A percentile compares a stretch with the other conserved stretches of the same genome.
Evolutionary conservation across 2,797 vertebrate species (phyloP).

Genomic region (Tenualosa ilisha): DNA sequence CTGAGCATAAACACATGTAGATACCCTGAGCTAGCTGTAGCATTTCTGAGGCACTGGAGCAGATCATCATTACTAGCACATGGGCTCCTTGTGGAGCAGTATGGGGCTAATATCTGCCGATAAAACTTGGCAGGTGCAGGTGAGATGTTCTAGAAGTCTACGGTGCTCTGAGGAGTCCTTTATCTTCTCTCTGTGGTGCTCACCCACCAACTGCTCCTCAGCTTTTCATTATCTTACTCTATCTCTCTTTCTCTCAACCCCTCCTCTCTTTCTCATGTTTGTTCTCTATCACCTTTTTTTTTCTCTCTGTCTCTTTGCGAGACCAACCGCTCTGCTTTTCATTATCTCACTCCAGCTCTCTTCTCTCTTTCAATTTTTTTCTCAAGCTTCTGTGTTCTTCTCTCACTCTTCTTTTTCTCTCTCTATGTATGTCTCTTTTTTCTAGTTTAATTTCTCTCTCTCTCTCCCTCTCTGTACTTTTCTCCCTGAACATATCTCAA

Average conservation of each 20-base stretch:
- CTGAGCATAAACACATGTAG: neutral
- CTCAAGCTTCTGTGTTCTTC: neutral
- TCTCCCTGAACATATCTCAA: neutral
- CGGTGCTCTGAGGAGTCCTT: constrained; percentile 4
- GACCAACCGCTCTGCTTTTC: neutral
- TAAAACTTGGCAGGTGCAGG: neutral
- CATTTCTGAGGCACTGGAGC: neutral
- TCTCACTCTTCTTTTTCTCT: neutral
- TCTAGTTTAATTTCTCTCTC: too few relatives aligned
- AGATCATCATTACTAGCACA: neutral
- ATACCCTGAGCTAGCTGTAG: neutral
- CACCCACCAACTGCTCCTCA: neutral
- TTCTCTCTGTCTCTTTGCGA: neutral
- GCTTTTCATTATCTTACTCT: neutral
- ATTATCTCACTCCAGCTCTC: neutral
- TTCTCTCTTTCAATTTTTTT: neutral
- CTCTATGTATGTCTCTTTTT: neutral
- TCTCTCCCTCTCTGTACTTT: neutral
- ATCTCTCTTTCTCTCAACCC: neutral
- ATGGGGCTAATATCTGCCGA: neutral
- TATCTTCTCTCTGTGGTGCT: neutral
- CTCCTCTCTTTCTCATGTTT: neutral
- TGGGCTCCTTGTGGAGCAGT: neutral
- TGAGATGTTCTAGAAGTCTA: neutral
- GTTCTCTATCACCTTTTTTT: neutral